Evolutionary conservation across 2,888 invertebrate species (phyloP).

Genomic region (Agriopis leucophaearia): DNA sequence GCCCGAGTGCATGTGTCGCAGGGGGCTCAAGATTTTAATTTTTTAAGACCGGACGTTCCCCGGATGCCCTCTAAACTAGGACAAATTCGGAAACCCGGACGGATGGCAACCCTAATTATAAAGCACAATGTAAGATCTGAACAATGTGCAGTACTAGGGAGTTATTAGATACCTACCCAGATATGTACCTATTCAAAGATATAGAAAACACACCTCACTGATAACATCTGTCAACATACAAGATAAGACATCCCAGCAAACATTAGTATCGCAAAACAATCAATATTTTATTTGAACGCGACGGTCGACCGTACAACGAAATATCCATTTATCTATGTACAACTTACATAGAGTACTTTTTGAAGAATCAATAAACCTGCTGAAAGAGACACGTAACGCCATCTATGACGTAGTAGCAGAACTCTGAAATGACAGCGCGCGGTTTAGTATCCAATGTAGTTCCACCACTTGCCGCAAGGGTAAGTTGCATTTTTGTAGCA

Average conservation of each 20-base stretch:
- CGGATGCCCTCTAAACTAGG: too few species aligned
- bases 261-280: constrained; percentile 67
- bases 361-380: constrained; percentile 27
- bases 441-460: constrained; percentile 24
- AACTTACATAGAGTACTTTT: background rate
- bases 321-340: background rate
- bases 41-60: too few species aligned
- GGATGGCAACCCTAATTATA: too few species aligned
- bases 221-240: constrained; percentile 53
- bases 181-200: constrained; percentile 22
- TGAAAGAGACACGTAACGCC: constrained; percentile 40
- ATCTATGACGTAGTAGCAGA: constrained; percentile 47
- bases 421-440: constrained; percentile 20
- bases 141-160: too few species aligned
- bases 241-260: constrained; percentile 61
- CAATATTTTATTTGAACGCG: constrained; percentile 69
- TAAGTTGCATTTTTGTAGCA: background rate
- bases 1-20: too few species aligned
- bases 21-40: too few species aligned
- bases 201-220: constrained; percentile 46
- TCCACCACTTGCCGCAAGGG: constrained; percentile 31
- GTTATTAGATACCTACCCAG: background rate
- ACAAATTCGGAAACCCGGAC: too few species aligned
- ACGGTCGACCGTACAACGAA: constrained; percentile 46
- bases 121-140: too few species aligned